Base-by-base conservation (phyloP, 2,888 invertebrate genomes). In the Pantelozetes paolii region DNA sequence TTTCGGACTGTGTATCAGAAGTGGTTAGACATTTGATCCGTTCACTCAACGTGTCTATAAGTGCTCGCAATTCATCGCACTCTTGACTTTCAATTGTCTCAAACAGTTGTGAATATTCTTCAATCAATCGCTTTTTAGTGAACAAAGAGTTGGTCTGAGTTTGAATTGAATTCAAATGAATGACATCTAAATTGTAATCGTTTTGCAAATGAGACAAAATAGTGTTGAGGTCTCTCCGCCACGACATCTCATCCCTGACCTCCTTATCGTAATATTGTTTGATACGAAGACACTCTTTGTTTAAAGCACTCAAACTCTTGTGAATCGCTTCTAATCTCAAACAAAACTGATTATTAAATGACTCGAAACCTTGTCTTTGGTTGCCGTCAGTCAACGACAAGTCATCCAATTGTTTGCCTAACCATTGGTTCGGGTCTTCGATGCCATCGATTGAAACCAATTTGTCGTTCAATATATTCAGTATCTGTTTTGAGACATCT, bases 281-380 rank as follows among this genome's bases (percentile, higher is more conserved):
- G n/a, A 62, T 62, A 18, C 62, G 62, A 36, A 36, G 36, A 62
- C 62, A 62, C 20, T 62, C 62, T 62, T 62, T 62, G 36, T 28
- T 11, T 36, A 62, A 32, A n/a, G 30, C 13, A 30, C 5, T 30
- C 20, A 62, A 32, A 36, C 30, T 62, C 2, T 36, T 30, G 18
- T 32, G n/a, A 6, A 62, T n/a, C 0, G 30, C 36, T 6, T 62
- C n/a, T 28, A 62, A 28, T 62, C 20, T 62, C 2, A 30, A 8
- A 36, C 30, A 18, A n/a, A 32, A 32, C 20, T 26, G 8, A 6
- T n/a, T 1, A 62, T 62, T 36, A 28, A 62, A 62, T 2, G 13
- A 2, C 18, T 62, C 36, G 32, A 62, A 62, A 32, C 30, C 9
- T 36, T 62, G n/a, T 8, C 30, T 30, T 36, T 62, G 30, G 62